phyloP scores from a whole-genome alignment of 2,113 vertebrate species.

The Solea senegalensis region DNA sequence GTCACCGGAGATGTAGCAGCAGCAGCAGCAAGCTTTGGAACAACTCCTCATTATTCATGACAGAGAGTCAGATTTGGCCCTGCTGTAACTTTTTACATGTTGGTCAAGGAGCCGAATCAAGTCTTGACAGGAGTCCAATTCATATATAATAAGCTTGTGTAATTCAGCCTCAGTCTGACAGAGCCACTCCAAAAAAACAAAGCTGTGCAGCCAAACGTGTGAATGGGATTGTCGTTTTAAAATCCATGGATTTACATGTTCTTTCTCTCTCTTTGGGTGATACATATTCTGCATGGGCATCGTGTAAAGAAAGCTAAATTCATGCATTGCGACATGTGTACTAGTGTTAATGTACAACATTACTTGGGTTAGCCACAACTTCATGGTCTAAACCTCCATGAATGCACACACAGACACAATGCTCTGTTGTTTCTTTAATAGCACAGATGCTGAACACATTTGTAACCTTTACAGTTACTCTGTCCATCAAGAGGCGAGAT shows the following conservation, averaged over 20 bases:
- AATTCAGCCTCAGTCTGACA: background rate
- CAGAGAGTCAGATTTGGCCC: constrained; percentile 21
- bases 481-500: constrained; percentile 1
- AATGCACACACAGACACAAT: background rate
- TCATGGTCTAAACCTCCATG: background rate
- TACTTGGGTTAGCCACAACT: background rate
- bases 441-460: background rate
- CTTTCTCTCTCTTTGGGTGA: background rate
- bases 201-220: constrained; percentile 7
- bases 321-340: too few species aligned
- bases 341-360: background rate
- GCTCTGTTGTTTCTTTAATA: background rate
- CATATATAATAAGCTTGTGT: constrained; percentile 8
- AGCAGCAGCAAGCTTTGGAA: constrained; percentile 6
- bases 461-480: background rate
- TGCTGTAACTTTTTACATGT: constrained; percentile 30
- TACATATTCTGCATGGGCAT: background rate
- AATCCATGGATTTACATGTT: background rate
- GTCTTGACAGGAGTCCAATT: constrained; percentile 3
- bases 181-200: background rate
- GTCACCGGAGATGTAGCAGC: constrained; percentile 13
- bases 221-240: background rate
- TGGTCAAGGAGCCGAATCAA: constrained; percentile 23
- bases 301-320: too few species aligned
- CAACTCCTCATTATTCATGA: constrained; percentile 39